Evolutionary conservation across 2,797 vertebrate species (phyloP).

Genomic region (Todus mexicanus): DNA sequence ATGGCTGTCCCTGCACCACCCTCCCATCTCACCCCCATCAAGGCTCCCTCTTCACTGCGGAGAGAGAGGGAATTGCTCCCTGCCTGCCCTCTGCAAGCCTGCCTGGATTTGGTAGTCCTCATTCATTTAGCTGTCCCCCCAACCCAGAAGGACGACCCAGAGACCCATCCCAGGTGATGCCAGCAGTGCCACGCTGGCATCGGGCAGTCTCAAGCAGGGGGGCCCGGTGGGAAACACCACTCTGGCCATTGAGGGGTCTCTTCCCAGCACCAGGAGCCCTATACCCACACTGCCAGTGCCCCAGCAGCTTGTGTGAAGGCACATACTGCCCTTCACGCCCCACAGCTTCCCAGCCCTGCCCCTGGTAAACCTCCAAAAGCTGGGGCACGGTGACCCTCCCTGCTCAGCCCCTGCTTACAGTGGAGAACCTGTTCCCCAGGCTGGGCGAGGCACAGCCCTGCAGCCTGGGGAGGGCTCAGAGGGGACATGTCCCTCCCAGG

Average conservation of each 20-base stretch:
- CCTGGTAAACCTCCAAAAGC: not conserved
- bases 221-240: not conserved
- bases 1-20: fast-evolving
- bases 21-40: not conserved
- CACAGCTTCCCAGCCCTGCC: not conserved
- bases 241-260: not conserved
- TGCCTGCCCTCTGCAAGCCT: not conserved
- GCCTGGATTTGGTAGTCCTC: not conserved
- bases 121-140: not conserved
- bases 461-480: not conserved
- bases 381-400: not conserved
- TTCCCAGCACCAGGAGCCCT: not conserved
- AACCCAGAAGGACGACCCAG: not conserved
- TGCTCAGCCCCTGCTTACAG: not conserved
- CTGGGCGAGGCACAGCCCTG: not conserved
- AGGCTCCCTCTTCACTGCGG: not conserved
- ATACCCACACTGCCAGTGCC: not conserved
- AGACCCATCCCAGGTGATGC: fast-evolving
- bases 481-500: not conserved
- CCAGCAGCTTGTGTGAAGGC: not conserved
- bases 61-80: not conserved
- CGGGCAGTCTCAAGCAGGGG: not conserved
- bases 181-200: not conserved
- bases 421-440: slow-evolving; percentile 22
- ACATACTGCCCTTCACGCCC: fast-evolving